Base-by-base conservation (phyloP, 2,113 vertebrate species). In the Mungos mungo region DNA sequence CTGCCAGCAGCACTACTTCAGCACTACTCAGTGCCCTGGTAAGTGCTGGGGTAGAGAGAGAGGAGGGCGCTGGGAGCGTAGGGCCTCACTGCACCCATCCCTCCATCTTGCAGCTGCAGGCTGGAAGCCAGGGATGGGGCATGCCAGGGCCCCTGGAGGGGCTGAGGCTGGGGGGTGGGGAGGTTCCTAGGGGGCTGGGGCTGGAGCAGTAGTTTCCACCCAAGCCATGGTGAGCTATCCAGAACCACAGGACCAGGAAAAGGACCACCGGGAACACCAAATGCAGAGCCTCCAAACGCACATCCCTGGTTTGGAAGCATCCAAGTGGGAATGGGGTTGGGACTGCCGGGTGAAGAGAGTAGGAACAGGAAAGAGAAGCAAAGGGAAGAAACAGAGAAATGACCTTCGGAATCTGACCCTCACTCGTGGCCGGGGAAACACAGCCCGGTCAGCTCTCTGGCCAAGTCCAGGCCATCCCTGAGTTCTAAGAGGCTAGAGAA, bases 401-500 rank as follows among this genome's bases (percentile, higher is more conserved):
- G 47, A 21, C 52, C 29, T 10, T 4, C 18, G 25, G 54, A 65
- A 19, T 45, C 80, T 15, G 4, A 18, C 50, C 7, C 47, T 60
- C 31, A 12, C 29, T 65, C 69, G 95, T 85, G 35, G 63, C 79
- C 10, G 2, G 54, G 25, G 13, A 76, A 94, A 50, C 2, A 2
- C 0, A 27, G 72, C 7, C 52, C 86, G 71, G 77, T 71, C 33
- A 25, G n/a, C 2, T 38, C 69, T 77, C 35, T 3, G 2, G 60
- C 80, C 38, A 15, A 33, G 52, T 38, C 96, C 31, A 65, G 52
- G 19, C n/a, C 54, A 19, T 23, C 88, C 91, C 93, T 19, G 47
- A 68, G 79, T 86, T 33, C 95, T 94, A 31, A 50, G 54, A 57
- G 95, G 90, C 33, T 88, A 76, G 81, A 57, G 60, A 72, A 85